A percentile compares a stretch with the other conserved stretches of the same genome.
phyloP scores from a whole-genome alignment of 1,140 invertebrate species.

The Camponotus vicinus region DNA sequence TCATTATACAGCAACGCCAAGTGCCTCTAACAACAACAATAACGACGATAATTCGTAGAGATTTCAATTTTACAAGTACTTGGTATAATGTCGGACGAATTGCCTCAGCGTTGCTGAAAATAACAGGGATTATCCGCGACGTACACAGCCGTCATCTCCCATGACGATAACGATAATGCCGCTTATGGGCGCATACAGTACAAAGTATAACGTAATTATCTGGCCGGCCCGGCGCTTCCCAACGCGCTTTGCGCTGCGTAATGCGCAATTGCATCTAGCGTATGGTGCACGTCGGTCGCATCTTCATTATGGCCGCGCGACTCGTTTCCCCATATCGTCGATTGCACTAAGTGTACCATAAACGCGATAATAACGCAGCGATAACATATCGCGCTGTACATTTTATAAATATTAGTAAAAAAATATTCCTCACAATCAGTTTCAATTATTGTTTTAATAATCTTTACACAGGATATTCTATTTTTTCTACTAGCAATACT shows the following conservation, averaged over 20 bases:
- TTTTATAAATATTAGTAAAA: neutral
- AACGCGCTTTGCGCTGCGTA: conserved; percentile 47
- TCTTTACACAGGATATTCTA: too few species aligned
- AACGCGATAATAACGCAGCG: neutral
- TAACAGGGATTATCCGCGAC: conserved; percentile 62
- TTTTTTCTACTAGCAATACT: neutral
- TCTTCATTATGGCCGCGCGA: conserved; percentile 63
- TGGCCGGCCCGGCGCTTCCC: conserved; percentile 56
- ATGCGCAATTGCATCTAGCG: conserved; percentile 70
- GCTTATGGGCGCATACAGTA: conserved; percentile 31
- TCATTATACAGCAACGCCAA: conserved; percentile 10
- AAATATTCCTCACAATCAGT: neutral
- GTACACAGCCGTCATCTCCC: conserved; percentile 65
- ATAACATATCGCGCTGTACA: neutral
- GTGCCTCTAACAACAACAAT: conserved; percentile 27
- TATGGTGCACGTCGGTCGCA: conserved; percentile 52
- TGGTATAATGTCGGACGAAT: conserved; percentile 56
- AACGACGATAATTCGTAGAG: conserved; percentile 18
- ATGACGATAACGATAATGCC: conserved; percentile 74
- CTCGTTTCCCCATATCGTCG: conserved; percentile 42
- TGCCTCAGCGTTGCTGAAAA: conserved; percentile 61
- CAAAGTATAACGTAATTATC: conserved; percentile 76
- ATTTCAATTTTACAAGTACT: conserved; percentile 61
- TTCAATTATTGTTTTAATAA: neutral
- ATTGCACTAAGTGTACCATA: conserved; percentile 36